phyloP scores from a whole-genome alignment of 2,888 invertebrate genomes.

The Heliconius hortense region DNA sequence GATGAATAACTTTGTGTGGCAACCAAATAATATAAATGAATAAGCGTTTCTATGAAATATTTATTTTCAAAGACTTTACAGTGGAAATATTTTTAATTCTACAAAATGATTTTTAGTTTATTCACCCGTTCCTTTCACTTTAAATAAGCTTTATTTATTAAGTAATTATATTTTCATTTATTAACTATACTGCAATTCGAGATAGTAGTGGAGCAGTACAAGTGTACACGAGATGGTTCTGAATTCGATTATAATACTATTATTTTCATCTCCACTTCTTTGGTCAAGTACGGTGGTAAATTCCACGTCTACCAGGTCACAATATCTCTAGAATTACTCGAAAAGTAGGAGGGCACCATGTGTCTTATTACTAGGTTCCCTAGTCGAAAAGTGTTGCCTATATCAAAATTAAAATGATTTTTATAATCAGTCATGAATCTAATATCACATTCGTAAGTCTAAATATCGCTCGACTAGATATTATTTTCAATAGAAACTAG shows the following conservation, averaged over 20 bases:
- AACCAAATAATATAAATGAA: background rate
- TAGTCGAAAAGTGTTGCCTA: background rate
- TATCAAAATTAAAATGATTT: too few relatives aligned
- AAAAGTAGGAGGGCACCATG: too few relatives aligned
- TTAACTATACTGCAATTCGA: background rate
- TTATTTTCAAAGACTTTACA: background rate
- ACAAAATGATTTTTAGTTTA: background rate
- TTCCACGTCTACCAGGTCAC: too few relatives aligned
- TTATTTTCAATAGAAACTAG: too few relatives aligned
- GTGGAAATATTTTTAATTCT: background rate
- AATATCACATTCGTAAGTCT: too few relatives aligned
- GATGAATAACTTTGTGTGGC: background rate
- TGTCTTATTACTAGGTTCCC: background rate
- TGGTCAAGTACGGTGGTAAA: too few relatives aligned
- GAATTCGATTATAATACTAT: too few relatives aligned
- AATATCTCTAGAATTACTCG: too few relatives aligned
- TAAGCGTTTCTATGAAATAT: background rate
- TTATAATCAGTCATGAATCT: too few relatives aligned
- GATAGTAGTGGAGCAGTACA: background rate
- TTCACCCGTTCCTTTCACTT: constrained; percentile 4
- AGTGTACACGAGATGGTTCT: background rate
- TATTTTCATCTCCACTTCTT: too few relatives aligned
- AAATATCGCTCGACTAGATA: too few relatives aligned
- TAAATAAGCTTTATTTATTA: background rate
- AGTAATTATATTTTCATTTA: background rate